Evolutionary conservation across 1,140 invertebrate genomes (phyloP), one percentile per base, ranked within the genome.

Genomic region (Lordiphosa collinella): DNA sequence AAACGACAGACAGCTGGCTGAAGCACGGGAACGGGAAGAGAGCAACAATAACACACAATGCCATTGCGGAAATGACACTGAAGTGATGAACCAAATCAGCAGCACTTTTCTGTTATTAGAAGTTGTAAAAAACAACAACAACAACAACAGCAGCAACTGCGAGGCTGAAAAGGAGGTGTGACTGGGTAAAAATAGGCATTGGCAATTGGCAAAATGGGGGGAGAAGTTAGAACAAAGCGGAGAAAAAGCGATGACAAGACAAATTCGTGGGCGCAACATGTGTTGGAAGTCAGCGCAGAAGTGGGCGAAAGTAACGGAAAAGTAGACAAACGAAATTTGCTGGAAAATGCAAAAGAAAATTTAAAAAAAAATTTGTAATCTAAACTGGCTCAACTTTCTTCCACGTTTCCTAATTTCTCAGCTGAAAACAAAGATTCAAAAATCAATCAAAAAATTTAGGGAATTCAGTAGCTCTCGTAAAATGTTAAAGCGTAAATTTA

Each of bases 41-140:
- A 34, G 36, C 13, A 46, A 51, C 46, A 51, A 32, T 32, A 25
- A 34, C 66, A 61, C 48, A 52, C 62, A 74, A 62, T 67, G 50
- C 59, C 65, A 70, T 79, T 64, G 63, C 64, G 59, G 64, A 79
- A 74, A 79, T 74, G 69, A 65, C 69, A 63, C 69, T 55, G 38
- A 74, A 79, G 64, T 80, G 74, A 80, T 80, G 74, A 79, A 80
- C 75, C 76, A 67, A 80, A 80, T 80, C 70, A 80, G 75, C 75
- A 67, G 69, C 75, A 82, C 76, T 80, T 82, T 80, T 82, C 60
- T 71, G 56, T 82, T 82, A 80, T 80, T 82, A 80, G 65, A 80
- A 75, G 70, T 58, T 75, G 71, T 82, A 71, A 82, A 82, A 70
- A 63, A 44, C 51, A 50, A 41, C 41, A 37, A 35, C 18, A 50